Conservation (phyloP, 2,888 invertebrate species). For the Cryptus armator region DNA sequence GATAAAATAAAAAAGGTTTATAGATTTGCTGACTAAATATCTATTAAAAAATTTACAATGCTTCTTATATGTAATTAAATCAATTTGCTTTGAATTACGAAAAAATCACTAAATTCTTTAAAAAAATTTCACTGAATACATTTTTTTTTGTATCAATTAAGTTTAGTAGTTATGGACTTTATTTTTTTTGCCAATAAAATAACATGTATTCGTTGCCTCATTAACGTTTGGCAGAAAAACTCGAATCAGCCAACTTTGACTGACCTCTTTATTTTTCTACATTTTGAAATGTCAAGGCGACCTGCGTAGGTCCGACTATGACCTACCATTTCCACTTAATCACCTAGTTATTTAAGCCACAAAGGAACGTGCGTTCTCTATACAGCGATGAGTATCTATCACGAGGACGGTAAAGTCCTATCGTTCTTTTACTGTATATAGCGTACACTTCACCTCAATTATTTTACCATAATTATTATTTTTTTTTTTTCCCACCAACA, state of each 20-base stretch:
- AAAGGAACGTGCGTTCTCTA: neutral
- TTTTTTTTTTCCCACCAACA: neutral
- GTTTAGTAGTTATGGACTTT: too few relatives aligned
- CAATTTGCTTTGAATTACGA: too few relatives aligned
- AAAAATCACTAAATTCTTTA: too few relatives aligned
- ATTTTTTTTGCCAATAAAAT: too few relatives aligned
- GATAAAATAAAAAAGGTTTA: too few relatives aligned
- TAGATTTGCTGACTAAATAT: too few relatives aligned
- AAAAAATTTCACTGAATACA: too few relatives aligned
- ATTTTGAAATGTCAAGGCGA: constrained; percentile 50
- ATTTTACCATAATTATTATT: neutral
- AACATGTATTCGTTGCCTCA: neutral
- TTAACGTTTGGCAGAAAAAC: neutral
- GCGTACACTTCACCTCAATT: neutral
- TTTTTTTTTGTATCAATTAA: too few relatives aligned
- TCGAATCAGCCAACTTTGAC: neutral
- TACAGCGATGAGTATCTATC: constrained; percentile 2
- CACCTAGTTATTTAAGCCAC: constrained; percentile 10
- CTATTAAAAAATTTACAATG: too few relatives aligned
- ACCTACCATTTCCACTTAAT: constrained; percentile 47
- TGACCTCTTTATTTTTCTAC: constrained; percentile 3
- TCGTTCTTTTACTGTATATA: neutral
- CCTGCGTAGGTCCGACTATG: constrained; percentile 33
- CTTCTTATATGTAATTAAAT: too few relatives aligned
- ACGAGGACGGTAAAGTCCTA: constrained; percentile 4